Base-by-base conservation (phyloP, 2,113 vertebrate genomes). In the Siniperca chuatsi region DNA sequence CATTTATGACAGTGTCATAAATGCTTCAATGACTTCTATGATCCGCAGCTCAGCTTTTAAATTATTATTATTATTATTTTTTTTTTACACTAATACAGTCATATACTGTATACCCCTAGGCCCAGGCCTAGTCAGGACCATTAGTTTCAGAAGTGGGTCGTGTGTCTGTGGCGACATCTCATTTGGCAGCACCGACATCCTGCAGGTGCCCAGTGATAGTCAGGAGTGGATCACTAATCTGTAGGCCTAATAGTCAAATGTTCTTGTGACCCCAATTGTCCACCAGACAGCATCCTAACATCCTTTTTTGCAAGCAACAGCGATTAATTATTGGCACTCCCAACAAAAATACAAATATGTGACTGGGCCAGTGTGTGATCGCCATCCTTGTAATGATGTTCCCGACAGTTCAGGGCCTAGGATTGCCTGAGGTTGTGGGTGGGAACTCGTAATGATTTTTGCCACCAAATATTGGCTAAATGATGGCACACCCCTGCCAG, bases 401-500 rank as follows among this genome's bases (percentile, higher is more conserved):
- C 60, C 13, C 15, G 46, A 60, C 13, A 15, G 73, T 48, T 84
- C 54, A 69, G 55, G 21, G 6, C 55, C 55, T 15, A 60, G 4
- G 55, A 40, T 46, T 52, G 89, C 90, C 81, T 1, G 64, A 42
- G 83, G 82, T 62, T 71, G 42, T 60, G 74, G 70, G 35, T 64
- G 65, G 71, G 64, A 85, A 52, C 20, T 1, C 11, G 0, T 90
- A 91, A 87, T 81, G 91, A 92, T 84, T 90, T 90, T 70, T 78
- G 37, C 35, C 69, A 69, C 54, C 66, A 69, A 83, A 44, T 70
- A 54, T 29, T 48, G 52, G 21, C 60, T 69, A 1, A 46, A 81
- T 85, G 80, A 81, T 55, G 50, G 89, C 87, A 82, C 55, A 33
- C 35, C 29, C 29, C 46, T 77, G 62, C 25, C 54, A 78, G 50